Evolutionary conservation across 2,113 vertebrate species (phyloP).

Genomic region (Geococcyx californianus): DNA sequence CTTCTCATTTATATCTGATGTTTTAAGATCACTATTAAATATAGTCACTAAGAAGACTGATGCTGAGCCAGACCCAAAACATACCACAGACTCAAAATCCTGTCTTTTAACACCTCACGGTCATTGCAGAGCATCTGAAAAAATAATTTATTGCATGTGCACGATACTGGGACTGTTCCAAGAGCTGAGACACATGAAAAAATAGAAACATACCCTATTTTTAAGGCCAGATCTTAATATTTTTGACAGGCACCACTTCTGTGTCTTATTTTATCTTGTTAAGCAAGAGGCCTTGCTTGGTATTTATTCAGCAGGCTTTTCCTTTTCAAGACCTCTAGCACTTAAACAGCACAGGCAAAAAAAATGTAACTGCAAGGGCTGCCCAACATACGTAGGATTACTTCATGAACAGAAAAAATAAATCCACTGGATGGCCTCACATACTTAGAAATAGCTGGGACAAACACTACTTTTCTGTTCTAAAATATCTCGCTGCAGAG

Average conservation of each 20-base stretch:
- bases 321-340: slow-evolving; percentile 34
- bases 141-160: background rate
- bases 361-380: background rate
- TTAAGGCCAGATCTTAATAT: background rate
- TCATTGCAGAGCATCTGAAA: background rate
- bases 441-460: slow-evolving; percentile 15
- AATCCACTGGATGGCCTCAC: slow-evolving; percentile 65
- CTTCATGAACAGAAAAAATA: background rate
- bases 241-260: background rate
- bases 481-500: slow-evolving; percentile 17
- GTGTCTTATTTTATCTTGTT: background rate
- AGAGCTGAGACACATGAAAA: background rate
- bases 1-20: background rate
- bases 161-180: background rate
- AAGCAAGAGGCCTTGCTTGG: background rate
- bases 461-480: slow-evolving; percentile 59
- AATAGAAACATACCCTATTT: background rate
- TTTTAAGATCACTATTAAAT: background rate
- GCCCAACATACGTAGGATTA: background rate
- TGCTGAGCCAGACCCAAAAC: background rate
- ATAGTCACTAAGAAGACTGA: background rate
- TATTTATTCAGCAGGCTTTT: background rate
- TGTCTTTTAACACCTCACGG: background rate
- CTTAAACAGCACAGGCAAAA: background rate
- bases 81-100: background rate